Percentiles rank a stretch among this genome's conserved stretches.
Evolutionary conservation across 2,888 invertebrate genomes (phyloP).

Genomic region (Sepioteuthis lessoniana): DNA sequence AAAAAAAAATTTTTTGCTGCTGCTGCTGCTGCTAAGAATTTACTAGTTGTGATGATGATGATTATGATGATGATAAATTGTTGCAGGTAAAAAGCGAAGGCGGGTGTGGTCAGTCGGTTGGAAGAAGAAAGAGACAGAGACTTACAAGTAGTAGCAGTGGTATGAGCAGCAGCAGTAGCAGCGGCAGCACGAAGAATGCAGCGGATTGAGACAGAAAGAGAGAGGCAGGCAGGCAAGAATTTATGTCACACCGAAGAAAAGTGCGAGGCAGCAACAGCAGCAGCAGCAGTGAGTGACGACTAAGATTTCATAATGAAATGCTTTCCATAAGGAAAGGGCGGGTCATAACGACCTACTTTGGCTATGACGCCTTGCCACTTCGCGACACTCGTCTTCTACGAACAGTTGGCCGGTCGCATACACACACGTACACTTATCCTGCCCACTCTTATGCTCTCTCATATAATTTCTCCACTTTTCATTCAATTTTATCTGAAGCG

Average conservation of each 20-base stretch:
- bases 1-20: neutral
- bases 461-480: neutral
- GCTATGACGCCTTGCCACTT: slow-evolving; percentile 33
- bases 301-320: slow-evolving; percentile 14
- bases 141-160: neutral
- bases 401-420: neutral
- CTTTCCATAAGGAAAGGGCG: neutral
- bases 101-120: slow-evolving; percentile 7
- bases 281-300: slow-evolving; percentile 33
- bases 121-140: neutral
- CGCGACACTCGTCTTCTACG: slow-evolving; percentile 33
- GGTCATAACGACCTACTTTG: slow-evolving; percentile 33
- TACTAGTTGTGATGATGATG: neutral
- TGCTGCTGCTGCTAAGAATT: neutral
- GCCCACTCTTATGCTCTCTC: neutral
- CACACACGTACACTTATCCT: neutral
- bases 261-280: slow-evolving; percentile 9
- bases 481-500: neutral
- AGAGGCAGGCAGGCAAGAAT: neutral
- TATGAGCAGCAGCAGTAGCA: slow-evolving; percentile 1
- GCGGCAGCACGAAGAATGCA: neutral
- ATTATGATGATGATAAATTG: neutral
- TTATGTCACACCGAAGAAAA: slow-evolving; percentile 33
- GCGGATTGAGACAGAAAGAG: neutral
- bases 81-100: slow-evolving; percentile 23